Conservation (phyloP, 2,797 vertebrate species). For the Arrhamphus sclerolepis region DNA sequence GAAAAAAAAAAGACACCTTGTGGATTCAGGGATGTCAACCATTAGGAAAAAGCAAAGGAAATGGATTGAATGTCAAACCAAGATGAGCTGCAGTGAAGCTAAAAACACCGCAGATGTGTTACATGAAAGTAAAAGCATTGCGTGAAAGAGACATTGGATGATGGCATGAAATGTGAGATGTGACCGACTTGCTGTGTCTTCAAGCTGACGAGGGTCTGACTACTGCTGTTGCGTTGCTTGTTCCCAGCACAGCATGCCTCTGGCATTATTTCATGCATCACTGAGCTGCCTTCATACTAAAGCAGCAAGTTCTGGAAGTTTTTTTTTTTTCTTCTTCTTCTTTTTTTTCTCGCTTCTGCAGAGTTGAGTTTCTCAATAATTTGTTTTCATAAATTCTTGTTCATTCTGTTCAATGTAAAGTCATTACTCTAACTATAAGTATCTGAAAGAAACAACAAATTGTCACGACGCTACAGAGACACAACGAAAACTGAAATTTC, state of each 20-base stretch:
- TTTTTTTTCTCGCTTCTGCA: too few relatives aligned
- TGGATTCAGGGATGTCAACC: conserved; percentile 19
- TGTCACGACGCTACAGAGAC: background rate
- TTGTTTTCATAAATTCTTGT: background rate
- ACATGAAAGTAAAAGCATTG: conserved; percentile 29
- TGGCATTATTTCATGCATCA: conserved; percentile 89
- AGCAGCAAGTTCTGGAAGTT: conserved; percentile 73
- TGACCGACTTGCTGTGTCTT: conserved; percentile 38
- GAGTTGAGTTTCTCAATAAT: background rate
- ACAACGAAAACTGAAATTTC: conserved; percentile 7
- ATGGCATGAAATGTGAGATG: conserved; percentile 32
- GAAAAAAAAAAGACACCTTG: conserved; percentile 27
- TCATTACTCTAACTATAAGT: too few relatives aligned
- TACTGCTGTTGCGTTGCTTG: conserved; percentile 68
- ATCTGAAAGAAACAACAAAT: background rate
- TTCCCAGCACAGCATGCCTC: conserved; percentile 76
- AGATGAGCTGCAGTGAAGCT: conserved; percentile 22
- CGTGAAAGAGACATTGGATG: conserved; percentile 33
- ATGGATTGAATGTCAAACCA: conserved; percentile 1
- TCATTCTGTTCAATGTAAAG: background rate
- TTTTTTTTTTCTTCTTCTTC: conserved; percentile 61
- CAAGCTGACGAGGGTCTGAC: conserved; percentile 29
- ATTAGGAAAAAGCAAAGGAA: background rate
- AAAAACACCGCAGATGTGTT: conserved; percentile 27
- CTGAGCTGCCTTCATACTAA: conserved; percentile 84